Evolutionary conservation across 2,113 vertebrate genomes (phyloP).

Genomic region (Burhinus bistriatus): DNA sequence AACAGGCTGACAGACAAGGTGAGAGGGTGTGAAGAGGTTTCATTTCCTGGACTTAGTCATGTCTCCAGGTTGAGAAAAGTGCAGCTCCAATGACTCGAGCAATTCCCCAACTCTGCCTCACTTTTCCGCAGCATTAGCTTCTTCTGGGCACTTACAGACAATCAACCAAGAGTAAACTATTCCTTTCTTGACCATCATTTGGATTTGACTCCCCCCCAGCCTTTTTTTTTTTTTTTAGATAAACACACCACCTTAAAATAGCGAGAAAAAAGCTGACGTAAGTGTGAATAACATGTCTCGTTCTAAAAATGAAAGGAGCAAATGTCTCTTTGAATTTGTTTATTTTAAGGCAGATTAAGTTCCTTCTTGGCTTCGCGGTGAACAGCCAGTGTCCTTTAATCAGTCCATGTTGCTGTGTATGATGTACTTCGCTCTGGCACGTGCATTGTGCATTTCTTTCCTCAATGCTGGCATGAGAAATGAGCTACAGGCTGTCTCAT

Average conservation of each 20-base stretch:
- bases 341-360: not conserved
- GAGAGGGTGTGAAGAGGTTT: not conserved
- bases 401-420: fast-evolving
- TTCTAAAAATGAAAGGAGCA: not conserved
- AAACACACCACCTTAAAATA: not conserved
- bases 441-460: fast-evolving
- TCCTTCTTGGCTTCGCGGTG: fast-evolving
- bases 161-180: not conserved
- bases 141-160: not conserved
- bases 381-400: not conserved
- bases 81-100: not conserved
- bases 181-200: not conserved
- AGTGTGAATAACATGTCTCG: not conserved
- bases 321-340: not conserved
- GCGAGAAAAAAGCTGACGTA: not conserved
- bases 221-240: not conserved
- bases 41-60: too few relatives aligned
- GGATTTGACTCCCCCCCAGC: fast-evolving
- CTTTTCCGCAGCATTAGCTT: not conserved
- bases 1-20: not conserved
- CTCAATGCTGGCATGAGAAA: not conserved
- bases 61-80: fast-evolving
- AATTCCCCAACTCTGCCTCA: not conserved
- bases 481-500: not conserved
- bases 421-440: not conserved